Evolutionary conservation across 2,888 invertebrate species (phyloP).

Genomic region (Herminia tarsipennalis): DNA sequence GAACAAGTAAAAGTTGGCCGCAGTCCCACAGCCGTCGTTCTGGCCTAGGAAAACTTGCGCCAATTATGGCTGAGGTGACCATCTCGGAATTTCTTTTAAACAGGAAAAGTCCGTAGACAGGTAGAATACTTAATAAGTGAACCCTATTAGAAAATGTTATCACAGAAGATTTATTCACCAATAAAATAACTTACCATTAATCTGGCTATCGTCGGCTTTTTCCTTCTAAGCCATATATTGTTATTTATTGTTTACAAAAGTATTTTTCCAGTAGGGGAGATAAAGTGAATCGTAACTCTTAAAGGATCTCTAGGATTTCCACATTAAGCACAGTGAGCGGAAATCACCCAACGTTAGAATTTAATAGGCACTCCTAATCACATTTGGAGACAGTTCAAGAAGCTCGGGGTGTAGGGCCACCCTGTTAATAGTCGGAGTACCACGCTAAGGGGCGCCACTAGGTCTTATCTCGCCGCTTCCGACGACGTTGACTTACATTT

Average conservation of each 20-base stretch:
- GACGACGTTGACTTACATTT: conserved; percentile 77
- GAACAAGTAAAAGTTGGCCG: conserved; percentile 77
- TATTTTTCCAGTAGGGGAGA: conserved; percentile 32
- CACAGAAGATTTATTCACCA: background rate
- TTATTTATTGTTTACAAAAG: conserved; percentile 38
- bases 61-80: conserved; percentile 70
- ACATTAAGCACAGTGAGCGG: conserved; percentile 38
- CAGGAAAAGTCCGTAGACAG: background rate
- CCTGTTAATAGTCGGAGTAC: conserved; percentile 77
- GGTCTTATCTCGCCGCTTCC: conserved; percentile 76
- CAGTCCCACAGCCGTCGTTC: conserved; percentile 67
- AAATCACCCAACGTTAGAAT: conserved; percentile 47
- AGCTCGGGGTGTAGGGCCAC: conserved; percentile 60
- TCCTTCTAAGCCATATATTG: background rate
- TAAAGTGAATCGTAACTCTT: conserved; percentile 36
- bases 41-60: conserved; percentile 70
- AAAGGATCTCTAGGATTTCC: conserved; percentile 37
- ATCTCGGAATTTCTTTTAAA: conserved; percentile 21
- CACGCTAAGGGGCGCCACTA: conserved; percentile 69
- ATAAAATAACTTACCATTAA: background rate
- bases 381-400: conserved; percentile 60
- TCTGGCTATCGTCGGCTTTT: background rate
- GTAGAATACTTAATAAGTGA: background rate
- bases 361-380: conserved; percentile 65
- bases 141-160: background rate